A percentile compares a stretch with the other conserved stretches of the same genome.
phyloP scores from a whole-genome alignment of 2,113 vertebrate genomes.

The Perccottus glenii region DNA sequence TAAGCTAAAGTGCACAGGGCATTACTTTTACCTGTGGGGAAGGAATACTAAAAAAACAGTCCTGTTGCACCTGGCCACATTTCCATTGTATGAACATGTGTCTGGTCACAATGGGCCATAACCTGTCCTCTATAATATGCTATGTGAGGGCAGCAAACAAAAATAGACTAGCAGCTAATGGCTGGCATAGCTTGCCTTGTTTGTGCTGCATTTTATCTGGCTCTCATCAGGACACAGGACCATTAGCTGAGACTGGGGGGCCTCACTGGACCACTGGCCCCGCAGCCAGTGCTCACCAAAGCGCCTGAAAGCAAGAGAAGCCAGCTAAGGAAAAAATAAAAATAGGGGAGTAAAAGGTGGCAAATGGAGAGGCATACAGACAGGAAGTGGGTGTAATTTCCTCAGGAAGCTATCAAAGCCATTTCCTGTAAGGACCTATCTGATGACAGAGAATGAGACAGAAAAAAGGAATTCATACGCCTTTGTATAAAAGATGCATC shows the following conservation, averaged over 20 bases:
- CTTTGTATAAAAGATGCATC: slow-evolving; percentile 11
- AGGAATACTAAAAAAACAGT: slow-evolving; percentile 12
- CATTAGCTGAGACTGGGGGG: slow-evolving; percentile 59
- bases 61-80: slow-evolving; percentile 40
- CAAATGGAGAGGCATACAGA: slow-evolving; percentile 65
- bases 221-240: slow-evolving; percentile 64
- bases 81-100: slow-evolving; percentile 36
- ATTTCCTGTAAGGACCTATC: slow-evolving; percentile 75
- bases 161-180: slow-evolving; percentile 70
- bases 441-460: slow-evolving; percentile 35
- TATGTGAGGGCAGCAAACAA: slow-evolving; percentile 47
- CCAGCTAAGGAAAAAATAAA: background rate
- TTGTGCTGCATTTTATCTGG: slow-evolving; percentile 71
- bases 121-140: slow-evolving; percentile 54
- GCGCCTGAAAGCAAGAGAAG: slow-evolving; percentile 42
- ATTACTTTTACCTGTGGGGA: background rate
- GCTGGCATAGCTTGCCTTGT: slow-evolving; percentile 48
- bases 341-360: slow-evolving; percentile 47
- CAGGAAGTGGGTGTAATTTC: slow-evolving; percentile 84
- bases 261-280: slow-evolving; percentile 40
- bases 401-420: slow-evolving; percentile 81
- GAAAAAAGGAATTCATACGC: background rate
- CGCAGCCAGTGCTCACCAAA: slow-evolving; percentile 39
- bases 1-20: too few species aligned
- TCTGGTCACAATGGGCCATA: slow-evolving; percentile 50